Percentiles rank a stretch among this genome's conserved stretches.
phyloP scores from a whole-genome alignment of 1,140 invertebrate species.

The Conus ventricosus region DNA sequence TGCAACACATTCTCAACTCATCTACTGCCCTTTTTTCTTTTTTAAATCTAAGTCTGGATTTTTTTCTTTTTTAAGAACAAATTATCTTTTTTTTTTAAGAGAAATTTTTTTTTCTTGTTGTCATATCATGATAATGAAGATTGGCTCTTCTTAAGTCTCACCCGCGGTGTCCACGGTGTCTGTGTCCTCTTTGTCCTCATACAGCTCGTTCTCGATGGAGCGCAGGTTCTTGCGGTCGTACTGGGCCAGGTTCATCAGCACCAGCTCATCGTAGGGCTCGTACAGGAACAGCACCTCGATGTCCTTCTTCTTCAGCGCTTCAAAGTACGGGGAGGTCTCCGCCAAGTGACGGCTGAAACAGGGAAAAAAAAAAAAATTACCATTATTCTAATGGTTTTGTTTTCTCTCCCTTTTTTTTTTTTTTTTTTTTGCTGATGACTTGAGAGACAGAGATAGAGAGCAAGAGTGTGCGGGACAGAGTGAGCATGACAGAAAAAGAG shows the following conservation, averaged over 20 bases:
- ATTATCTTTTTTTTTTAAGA: not conserved
- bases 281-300: conserved; percentile 96
- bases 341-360: conserved; percentile 88
- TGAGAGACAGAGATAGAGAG: not conserved
- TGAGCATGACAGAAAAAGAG: too few species aligned
- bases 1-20: too few species aligned
- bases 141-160: conserved; percentile 31
- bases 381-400: too few species aligned
- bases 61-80: too few species aligned
- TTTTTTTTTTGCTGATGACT: too few species aligned
- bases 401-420: not conserved
- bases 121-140: too few species aligned
- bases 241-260: conserved; percentile 91
- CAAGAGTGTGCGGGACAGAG: too few species aligned
- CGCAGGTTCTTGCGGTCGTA: conserved; percentile 87
- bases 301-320: conserved; percentile 88
- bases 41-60: too few species aligned
- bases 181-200: conserved; percentile 81
- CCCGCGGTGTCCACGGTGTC: conserved; percentile 76
- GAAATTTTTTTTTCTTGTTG: not conserved
- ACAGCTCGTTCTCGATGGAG: conserved; percentile 96
- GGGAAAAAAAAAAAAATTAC: conserved; percentile 12
- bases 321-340: conserved; percentile 95
- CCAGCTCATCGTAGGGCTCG: conserved; percentile 96
- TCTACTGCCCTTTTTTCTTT: too few species aligned